These are phyloP conservation scores for Momotus momota DNA, from an alignment of 2,797 vertebrate species.

Conservation along the genomic window DNA sequence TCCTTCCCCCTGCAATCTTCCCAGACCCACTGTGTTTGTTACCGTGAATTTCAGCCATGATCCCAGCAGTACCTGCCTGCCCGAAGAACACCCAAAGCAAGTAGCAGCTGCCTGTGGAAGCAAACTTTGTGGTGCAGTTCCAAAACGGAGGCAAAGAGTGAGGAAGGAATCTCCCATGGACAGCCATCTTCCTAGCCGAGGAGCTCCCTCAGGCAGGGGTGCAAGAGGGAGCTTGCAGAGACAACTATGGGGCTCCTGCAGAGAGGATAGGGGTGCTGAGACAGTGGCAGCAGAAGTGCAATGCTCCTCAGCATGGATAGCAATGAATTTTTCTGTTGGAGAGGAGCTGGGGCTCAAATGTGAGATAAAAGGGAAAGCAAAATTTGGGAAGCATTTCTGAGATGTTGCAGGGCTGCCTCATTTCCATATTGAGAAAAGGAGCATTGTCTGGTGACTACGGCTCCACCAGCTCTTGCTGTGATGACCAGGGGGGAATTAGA, in stretches of 20 bases:
- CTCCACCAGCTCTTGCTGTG: neutral
- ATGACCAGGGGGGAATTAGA: neutral
- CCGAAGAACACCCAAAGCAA: neutral
- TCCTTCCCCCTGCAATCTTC: neutral
- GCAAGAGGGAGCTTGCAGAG: too few species aligned
- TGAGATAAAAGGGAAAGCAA: neutral
- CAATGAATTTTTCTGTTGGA: neutral
- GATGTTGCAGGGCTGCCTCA: neutral
- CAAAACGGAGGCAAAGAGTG: neutral
- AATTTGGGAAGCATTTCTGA: neutral
- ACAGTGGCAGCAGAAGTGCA: too few species aligned
- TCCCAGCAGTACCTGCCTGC: neutral
- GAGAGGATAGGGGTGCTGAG: too few species aligned
- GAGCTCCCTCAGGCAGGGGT: neutral
- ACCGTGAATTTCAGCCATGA: fast-evolving
- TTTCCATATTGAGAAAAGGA: neutral
- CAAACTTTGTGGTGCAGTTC: neutral
- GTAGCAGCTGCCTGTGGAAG: neutral
- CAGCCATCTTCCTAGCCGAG: neutral
- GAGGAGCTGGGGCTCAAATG: neutral
- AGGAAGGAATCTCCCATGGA: fast-evolving
- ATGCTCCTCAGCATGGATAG: too few species aligned
- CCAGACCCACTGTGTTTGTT: fast-evolving
- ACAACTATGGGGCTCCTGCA: too few species aligned
- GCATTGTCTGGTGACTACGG: neutral